phyloP scores from a whole-genome alignment of 2,113 vertebrate species.

The Odocoileus virginianus region DNA sequence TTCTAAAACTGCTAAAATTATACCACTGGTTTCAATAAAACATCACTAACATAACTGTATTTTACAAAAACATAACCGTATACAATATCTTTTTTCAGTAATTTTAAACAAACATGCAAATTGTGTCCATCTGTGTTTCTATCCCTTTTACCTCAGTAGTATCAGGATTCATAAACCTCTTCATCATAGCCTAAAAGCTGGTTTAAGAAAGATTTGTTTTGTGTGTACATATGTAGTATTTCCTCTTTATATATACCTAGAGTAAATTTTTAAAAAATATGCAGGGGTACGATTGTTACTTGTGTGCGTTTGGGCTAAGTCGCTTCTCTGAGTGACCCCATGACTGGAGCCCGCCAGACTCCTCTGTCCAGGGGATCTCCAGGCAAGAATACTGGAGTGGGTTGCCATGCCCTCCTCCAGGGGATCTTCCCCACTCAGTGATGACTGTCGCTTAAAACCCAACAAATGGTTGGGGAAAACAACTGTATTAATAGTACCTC shows the following conservation, averaged over 20 bases:
- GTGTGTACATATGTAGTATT: neutral
- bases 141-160: neutral
- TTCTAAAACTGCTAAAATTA: conserved; percentile 7
- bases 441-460: neutral
- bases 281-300: neutral
- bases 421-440: neutral
- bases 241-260: neutral
- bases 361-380: neutral
- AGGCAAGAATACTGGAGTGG: neutral
- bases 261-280: neutral
- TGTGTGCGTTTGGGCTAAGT: neutral
- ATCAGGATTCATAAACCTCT: neutral
- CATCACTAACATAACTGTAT: neutral
- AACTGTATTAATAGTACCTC: neutral
- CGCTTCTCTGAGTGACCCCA: neutral
- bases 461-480: neutral
- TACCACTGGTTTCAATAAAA: neutral
- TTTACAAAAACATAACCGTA: neutral
- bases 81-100: neutral
- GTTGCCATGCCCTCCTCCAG: neutral
- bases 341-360: neutral
- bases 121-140: neutral
- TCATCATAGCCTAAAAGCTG: neutral
- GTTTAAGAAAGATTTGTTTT: neutral
- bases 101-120: neutral